Conservation (phyloP, 2,113 vertebrate genomes). For the Alaudala cheleensis region DNA sequence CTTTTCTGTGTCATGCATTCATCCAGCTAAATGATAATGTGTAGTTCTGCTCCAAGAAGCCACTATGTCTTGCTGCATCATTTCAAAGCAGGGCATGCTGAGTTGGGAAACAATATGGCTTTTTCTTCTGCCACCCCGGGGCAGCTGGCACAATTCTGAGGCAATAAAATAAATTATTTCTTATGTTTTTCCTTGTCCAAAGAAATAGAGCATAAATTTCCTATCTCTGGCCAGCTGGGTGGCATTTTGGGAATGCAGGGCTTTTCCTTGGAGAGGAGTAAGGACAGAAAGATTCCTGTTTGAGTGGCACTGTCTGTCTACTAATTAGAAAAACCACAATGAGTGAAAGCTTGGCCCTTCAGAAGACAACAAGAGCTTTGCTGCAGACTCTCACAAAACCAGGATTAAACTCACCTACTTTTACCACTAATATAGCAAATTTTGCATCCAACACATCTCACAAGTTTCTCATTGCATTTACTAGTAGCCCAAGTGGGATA, state of each 20-base stretch:
- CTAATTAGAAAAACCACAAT: not conserved
- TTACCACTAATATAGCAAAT: not conserved
- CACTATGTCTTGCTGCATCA: not conserved
- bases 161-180: not conserved
- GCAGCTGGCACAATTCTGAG: not conserved
- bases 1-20: slow-evolving; percentile 19
- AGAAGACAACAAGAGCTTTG: not conserved
- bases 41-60: slow-evolving; percentile 2
- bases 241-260: not conserved
- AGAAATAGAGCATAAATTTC: not conserved
- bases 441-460: not conserved
- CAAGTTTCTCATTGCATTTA: not conserved
- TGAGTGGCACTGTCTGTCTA: not conserved
- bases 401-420: not conserved
- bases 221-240: not conserved
- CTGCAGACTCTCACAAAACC: not conserved
- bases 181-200: not conserved
- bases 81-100: not conserved
- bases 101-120: not conserved
- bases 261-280: not conserved
- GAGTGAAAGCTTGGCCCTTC: not conserved
- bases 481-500: not conserved
- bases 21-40: not conserved
- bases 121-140: not conserved
- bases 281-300: not conserved